phyloP scores from a whole-genome alignment of 1,140 invertebrate genomes.

The Holotrichia oblita region DNA sequence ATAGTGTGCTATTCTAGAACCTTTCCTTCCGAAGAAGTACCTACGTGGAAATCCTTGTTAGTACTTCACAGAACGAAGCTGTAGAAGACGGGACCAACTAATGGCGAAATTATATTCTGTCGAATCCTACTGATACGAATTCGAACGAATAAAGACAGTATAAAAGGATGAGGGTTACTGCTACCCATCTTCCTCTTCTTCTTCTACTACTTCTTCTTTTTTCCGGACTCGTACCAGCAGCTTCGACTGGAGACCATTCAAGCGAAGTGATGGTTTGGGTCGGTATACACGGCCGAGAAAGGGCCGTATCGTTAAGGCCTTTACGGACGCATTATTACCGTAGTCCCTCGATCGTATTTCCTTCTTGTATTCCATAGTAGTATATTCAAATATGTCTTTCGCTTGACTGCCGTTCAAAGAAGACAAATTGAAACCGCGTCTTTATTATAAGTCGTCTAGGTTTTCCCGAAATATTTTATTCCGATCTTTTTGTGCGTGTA shows the following conservation, averaged over 20 bases:
- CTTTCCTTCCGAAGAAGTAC: not conserved
- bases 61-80: not conserved
- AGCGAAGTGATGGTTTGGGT: not conserved
- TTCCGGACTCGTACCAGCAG: too few relatives aligned
- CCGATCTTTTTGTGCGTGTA: too few relatives aligned
- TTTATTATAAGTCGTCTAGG: constrained; percentile 29
- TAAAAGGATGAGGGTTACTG: not conserved
- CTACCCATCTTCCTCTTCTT: too few relatives aligned
- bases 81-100: not conserved
- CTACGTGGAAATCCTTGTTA: not conserved
- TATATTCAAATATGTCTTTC: constrained; percentile 30
- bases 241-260: not conserved
- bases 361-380: constrained; percentile 4
- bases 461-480: not conserved
- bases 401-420: constrained; percentile 10
- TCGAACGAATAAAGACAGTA: constrained; percentile 3
- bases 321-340: constrained; percentile 29
- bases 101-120: constrained; percentile 1
- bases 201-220: too few relatives aligned
- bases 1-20: not conserved
- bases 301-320: constrained; percentile 19
- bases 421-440: constrained; percentile 36
- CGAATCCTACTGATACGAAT: not conserved
- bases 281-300: not conserved
- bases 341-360: constrained; percentile 22